These are phyloP conservation scores for Rhadinocentrus ornatus DNA, from an alignment of 2,797 vertebrate species.

Conservation along the genomic window DNA sequence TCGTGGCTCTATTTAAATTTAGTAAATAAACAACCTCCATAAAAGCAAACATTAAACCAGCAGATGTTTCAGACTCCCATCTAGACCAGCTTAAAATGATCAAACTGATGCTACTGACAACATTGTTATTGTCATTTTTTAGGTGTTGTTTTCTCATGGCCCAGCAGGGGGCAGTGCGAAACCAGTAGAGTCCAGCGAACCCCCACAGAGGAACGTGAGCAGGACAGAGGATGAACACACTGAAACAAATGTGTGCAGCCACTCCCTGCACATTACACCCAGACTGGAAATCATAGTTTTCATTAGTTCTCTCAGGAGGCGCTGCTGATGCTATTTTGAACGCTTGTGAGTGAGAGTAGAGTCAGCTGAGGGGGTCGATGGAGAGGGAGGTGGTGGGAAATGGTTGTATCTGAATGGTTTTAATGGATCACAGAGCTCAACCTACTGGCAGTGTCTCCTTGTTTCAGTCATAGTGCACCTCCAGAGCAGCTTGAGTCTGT, in stretches of 20 bases:
- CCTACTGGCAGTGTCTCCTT: not conserved
- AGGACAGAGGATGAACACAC: slow-evolving; percentile 18
- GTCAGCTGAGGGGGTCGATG: slow-evolving; percentile 3
- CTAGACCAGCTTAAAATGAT: not conserved
- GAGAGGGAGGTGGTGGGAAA: not conserved
- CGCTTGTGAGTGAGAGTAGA: slow-evolving; percentile 2
- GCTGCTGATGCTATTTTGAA: not conserved
- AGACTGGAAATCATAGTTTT: slow-evolving; percentile 26
- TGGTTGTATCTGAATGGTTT: slow-evolving; percentile 7
- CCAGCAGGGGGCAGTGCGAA: slow-evolving; percentile 75
- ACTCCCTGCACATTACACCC: slow-evolving; percentile 57
- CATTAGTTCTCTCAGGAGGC: slow-evolving; percentile 29
- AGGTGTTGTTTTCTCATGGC: not conserved
- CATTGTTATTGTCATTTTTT: not conserved
- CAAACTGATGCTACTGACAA: not conserved
- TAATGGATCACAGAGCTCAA: slow-evolving; percentile 29
- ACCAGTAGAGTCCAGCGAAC: slow-evolving; percentile 19
- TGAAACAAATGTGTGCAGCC: slow-evolving; percentile 25
- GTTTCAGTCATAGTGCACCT: not conserved
- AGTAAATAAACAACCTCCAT: not conserved
- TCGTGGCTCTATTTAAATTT: not conserved
- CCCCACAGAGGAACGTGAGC: slow-evolving; percentile 10
- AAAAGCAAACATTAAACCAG: not conserved
- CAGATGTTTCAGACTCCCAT: not conserved
- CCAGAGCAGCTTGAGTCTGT: not conserved